Evolutionary conservation across 1,140 invertebrate species (phyloP).

Genomic region (Melipona quadrifasciata): DNA sequence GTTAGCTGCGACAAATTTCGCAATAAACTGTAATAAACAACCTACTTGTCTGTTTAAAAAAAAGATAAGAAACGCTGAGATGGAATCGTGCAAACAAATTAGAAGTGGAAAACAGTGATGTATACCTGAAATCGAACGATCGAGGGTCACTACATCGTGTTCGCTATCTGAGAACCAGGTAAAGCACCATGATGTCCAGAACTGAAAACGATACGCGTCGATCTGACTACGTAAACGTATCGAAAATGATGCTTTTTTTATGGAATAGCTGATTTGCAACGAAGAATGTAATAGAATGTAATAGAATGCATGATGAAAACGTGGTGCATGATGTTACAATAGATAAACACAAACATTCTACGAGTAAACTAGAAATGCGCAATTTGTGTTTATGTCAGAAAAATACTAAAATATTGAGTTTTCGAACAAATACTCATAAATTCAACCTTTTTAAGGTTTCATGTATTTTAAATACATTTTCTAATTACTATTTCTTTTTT

Average conservation of each 20-base stretch:
- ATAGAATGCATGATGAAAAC: background rate
- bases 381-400: background rate
- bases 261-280: background rate
- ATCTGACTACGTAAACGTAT: constrained; percentile 48
- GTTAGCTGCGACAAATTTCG: background rate
- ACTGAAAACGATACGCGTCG: constrained; percentile 75
- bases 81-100: background rate
- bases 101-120: constrained; percentile 25
- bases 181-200: constrained; percentile 78
- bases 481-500: background rate
- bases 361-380: background rate
- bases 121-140: constrained; percentile 60
- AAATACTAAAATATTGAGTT: background rate
- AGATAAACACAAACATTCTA: background rate
- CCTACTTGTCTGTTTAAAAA: background rate
- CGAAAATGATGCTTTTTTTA: background rate
- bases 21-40: background rate
- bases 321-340: background rate
- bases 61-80: background rate
- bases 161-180: constrained; percentile 78
- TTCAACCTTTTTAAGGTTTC: background rate
- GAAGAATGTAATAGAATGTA: background rate
- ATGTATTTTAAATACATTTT: background rate
- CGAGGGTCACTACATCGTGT: constrained; percentile 47
- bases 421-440: background rate